These are phyloP conservation scores for Ophioninae sp. DNA, from an alignment of 2,888 invertebrate species.

Conservation along the genomic window DNA sequence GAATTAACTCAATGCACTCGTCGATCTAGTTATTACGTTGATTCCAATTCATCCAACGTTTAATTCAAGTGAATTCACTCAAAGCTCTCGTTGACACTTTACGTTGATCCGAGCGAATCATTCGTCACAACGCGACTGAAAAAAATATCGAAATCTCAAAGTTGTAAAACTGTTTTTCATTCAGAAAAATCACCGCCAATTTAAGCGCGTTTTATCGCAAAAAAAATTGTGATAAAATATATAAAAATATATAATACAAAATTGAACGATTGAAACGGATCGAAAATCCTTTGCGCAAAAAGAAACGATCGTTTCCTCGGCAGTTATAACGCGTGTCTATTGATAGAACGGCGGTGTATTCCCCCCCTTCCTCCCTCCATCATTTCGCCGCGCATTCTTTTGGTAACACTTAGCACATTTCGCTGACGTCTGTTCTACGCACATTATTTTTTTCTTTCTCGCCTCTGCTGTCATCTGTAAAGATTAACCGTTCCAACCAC, in stretches of 20 bases:
- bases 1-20: too few species aligned
- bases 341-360: conserved; percentile 65
- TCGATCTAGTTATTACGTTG: too few species aligned
- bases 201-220: background rate
- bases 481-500: background rate
- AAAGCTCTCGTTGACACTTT: background rate
- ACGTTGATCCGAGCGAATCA: background rate
- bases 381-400: background rate
- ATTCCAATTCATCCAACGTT: too few species aligned
- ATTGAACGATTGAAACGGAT: conserved; percentile 32
- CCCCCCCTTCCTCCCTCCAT: background rate
- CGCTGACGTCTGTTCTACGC: conserved; percentile 46
- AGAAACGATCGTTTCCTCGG: conserved; percentile 14
- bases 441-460: background rate
- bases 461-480: conserved; percentile 27
- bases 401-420: conserved; percentile 12
- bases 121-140: background rate
- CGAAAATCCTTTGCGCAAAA: conserved; percentile 36
- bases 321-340: conserved; percentile 59
- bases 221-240: too few species aligned
- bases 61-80: background rate
- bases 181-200: background rate
- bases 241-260: conserved; percentile 11
- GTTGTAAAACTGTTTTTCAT: background rate
- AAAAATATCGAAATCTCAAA: background rate